Evolutionary conservation across 2,113 vertebrate genomes (phyloP), one percentile per base, ranked within the genome.

Genomic region (Syrmaticus mikado): DNA sequence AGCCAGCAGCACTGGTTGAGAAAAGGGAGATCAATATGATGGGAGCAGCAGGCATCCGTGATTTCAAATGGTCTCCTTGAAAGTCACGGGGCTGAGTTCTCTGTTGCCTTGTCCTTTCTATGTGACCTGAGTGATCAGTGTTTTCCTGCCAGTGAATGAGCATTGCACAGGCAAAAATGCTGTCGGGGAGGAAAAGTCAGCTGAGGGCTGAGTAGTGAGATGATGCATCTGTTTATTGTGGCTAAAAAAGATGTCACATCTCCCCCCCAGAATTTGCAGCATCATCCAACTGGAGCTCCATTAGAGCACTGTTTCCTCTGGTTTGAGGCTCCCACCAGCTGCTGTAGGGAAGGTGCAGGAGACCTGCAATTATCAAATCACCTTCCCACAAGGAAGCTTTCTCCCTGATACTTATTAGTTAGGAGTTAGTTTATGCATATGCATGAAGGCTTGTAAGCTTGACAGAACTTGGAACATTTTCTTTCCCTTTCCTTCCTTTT

Each of bases 1-100:
- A 87, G 86, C 67, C 80, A 60, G 82, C 72, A 88, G 88, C 45
- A 46, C 70, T 94, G 87, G 78, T 71, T 86, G 89, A 89, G 77
- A 11, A 61, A 84, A 77, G 45, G 60, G 60, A 90, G 61, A 93
- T 85, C 86, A 16, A 94, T 93, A n/a, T n/a, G 71, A 75, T 36
- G 76, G 76, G 73, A 76, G 76, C 20, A 66, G 67, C n/a, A 30
- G 60, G 66, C 50, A 21, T 7, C 61, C 36, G 43, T n/a, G 83
- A 73, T 74, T 57, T 82, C 24, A 74, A 77, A 65, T 24, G 61
- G 61, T 34, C 50, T 52, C 19, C 46, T 57, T 71, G 25, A 45
- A 85, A 87, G 75, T 16, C 71, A 36, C 14, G 25, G 43, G 84
- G 71, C 34, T 27, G 8, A 10, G 19, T 38, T 66, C 70, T 65